Conservation (phyloP, 2,113 vertebrate genomes). For the Labrus mixtus region DNA sequence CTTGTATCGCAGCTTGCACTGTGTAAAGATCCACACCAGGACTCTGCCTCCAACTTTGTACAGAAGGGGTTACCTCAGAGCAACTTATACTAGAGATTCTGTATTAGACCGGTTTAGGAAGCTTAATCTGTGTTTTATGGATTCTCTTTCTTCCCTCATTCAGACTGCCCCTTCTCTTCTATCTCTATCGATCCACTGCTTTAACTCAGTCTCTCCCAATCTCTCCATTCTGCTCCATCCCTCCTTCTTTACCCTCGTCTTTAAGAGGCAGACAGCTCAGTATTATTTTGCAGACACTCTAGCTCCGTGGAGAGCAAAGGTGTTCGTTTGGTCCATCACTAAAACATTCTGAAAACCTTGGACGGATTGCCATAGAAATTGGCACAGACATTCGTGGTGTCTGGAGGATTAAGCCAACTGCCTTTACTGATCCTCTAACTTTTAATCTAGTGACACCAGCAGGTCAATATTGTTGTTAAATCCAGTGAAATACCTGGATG, state of each 20-base stretch:
- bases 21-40: neutral
- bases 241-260: conserved; percentile 1
- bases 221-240: neutral
- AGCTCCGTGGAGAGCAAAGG: neutral
- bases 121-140: conserved; percentile 41
- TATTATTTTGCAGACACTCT: neutral
- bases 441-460: neutral
- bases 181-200: conserved; percentile 31
- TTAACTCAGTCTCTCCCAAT: neutral
- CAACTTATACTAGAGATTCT: conserved; percentile 15
- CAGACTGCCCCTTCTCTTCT: neutral
- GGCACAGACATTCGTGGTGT: neutral
- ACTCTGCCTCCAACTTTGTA: conserved; percentile 10
- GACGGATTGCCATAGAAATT: neutral
- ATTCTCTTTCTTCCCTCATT: conserved; percentile 35
- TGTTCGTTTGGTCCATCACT: neutral
- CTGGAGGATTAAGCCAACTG: neutral
- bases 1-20: conserved; percentile 1
- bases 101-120: conserved; percentile 20
- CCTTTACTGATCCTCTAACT: neutral
- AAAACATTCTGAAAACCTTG: neutral
- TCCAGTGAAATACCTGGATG: too few species aligned
- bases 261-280: neutral
- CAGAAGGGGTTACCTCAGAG: neutral
- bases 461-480: neutral